Percentiles rank a stretch among this genome's conserved stretches.
Evolutionary conservation across 2,797 vertebrate species (phyloP).

Genomic region (Pseudocheirus occidentalis): DNA sequence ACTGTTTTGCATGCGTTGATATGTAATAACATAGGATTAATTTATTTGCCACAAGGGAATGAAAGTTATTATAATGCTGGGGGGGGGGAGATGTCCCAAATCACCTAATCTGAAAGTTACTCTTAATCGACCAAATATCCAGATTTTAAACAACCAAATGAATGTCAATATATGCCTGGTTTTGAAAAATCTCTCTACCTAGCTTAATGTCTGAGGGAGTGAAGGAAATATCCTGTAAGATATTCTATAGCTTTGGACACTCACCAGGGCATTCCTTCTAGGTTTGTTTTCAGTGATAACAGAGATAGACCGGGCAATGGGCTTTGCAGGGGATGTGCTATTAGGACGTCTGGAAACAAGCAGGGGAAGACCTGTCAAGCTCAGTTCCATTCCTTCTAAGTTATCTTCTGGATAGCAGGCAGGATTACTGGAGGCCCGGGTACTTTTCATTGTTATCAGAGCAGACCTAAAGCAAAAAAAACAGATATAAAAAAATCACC

Average conservation of each 20-base stretch:
- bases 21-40: neutral
- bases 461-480: neutral
- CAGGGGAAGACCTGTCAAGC: slow-evolving; percentile 88
- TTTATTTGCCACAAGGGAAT: neutral
- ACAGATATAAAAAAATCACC: fast-evolving
- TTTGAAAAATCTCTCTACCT: neutral
- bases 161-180: neutral
- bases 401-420: slow-evolving; percentile 80
- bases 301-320: slow-evolving; percentile 89
- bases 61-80: neutral
- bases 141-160: neutral
- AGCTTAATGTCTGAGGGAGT: neutral
- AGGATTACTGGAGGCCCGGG: slow-evolving; percentile 82
- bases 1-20: neutral
- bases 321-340: slow-evolving; percentile 87
- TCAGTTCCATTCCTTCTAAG: slow-evolving; percentile 85
- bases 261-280: slow-evolving; percentile 88
- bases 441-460: slow-evolving; percentile 88
- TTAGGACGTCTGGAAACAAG: slow-evolving; percentile 87
- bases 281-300: slow-evolving; percentile 85
- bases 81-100: neutral
- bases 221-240: fast-evolving
- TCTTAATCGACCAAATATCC: neutral
- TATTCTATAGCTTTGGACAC: slow-evolving; percentile 55
- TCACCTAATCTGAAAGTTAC: neutral